phyloP scores from a whole-genome alignment of 2,888 invertebrate genomes.

The Dryocosmus kuriphilus region DNA sequence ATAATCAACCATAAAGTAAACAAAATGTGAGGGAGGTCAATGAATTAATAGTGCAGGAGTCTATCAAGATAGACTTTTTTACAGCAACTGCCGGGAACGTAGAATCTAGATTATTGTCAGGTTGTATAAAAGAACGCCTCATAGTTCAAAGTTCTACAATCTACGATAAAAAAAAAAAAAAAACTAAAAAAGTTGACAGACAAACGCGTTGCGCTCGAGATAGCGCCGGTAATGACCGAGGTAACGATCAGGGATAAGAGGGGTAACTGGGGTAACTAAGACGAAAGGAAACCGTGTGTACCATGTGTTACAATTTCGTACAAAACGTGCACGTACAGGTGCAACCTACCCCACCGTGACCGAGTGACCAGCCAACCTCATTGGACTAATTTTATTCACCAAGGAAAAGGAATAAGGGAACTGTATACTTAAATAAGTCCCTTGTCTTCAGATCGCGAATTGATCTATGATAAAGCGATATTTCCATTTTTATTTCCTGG shows the following conservation, averaged over 20 bases:
- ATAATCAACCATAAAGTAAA: background rate
- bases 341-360: slow-evolving; percentile 76
- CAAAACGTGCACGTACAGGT: slow-evolving; percentile 65
- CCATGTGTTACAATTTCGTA: slow-evolving; percentile 51
- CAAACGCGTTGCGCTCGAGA: slow-evolving; percentile 28
- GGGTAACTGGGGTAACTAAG: slow-evolving; percentile 32
- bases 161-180: slow-evolving; percentile 16
- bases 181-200: no score
- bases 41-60: background rate
- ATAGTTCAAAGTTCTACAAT: slow-evolving; percentile 6
- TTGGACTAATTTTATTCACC: slow-evolving; percentile 38
- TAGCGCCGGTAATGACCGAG: slow-evolving; percentile 37
- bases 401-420: slow-evolving; percentile 16
- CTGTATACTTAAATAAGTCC: slow-evolving; percentile 19
- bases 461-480: slow-evolving; percentile 34
- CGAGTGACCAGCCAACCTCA: slow-evolving; percentile 55
- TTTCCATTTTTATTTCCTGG: slow-evolving; percentile 34
- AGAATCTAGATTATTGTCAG: slow-evolving; percentile 9
- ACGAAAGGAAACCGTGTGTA: slow-evolving; percentile 35
- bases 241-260: slow-evolving; percentile 22
- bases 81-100: background rate
- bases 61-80: background rate
- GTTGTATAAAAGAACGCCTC: background rate
- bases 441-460: slow-evolving; percentile 29
- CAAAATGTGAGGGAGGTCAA: background rate